Evolutionary conservation across 2,797 vertebrate genomes (phyloP), one percentile per base, ranked within the genome.

Genomic region (Macrochelys suwanniensis): DNA sequence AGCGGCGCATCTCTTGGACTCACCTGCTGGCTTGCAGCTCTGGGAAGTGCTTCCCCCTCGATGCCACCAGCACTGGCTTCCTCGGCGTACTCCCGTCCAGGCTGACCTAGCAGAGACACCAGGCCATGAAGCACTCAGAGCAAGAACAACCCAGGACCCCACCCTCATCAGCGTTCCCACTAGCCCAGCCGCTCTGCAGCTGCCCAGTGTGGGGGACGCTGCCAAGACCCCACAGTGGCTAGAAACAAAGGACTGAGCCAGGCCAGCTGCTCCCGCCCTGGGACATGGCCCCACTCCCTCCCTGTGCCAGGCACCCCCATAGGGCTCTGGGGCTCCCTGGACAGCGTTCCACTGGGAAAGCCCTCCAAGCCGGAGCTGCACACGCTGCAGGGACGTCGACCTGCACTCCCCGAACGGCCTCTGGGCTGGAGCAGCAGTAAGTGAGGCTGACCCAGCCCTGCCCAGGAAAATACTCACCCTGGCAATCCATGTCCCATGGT

Each of bases 21-120:
- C 96, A 98, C 98, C 2, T 97, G 97, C 65, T 94, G 96, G 37
- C 80, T 85, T 88, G 71, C 47, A 42, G 28, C 0, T 0, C 94
- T 94, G 31, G 93, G 97, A 57, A 98, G 90, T 71, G 98, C 98
- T 45, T 99, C 98, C 80, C 99, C 98, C 85, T 99, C 98, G 1
- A 97, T 92, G 71, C 98, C 98, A 90, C 98, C 97, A 0, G 98
- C 98, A 95, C 96, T 98, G 6, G 93, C 79, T 28, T 98, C 98
- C 83, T 97, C 97, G 0, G 81, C 87, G 28, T 97, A 96, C 0
- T 96, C 83, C 2, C 96, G 97, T 23, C 87, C 26, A 6, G 91
- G 50, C 76, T 94, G 91, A 91, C 97, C 98, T 98, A 92, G 80
- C 91, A 97, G 50, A n/a, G 61, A 95, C 82, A 59, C 71, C 92